Conservation (phyloP, 2,888 invertebrate species). For the Rotaria macrura region DNA sequence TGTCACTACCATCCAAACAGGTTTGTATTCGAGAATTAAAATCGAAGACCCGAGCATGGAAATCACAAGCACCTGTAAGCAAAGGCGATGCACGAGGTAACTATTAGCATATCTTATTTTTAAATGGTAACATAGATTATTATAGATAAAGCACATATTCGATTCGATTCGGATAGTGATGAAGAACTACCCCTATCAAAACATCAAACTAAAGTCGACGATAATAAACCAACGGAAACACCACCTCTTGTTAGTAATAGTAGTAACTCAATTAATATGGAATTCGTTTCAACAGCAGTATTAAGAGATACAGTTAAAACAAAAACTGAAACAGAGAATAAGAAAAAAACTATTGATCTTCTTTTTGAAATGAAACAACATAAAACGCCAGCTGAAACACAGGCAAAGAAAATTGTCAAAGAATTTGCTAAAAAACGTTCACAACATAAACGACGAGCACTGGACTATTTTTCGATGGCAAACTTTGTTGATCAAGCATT, state of each 20-base stretch:
- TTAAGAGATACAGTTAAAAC: background rate
- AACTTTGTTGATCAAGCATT: conserved; percentile 15
- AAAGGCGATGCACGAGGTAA: background rate
- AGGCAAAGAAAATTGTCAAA: background rate
- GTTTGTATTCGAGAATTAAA: background rate
- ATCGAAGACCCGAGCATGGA: background rate
- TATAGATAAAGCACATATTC: background rate
- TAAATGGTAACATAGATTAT: background rate
- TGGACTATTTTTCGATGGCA: background rate
- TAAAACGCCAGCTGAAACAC: background rate
- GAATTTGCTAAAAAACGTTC: background rate
- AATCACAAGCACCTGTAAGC: background rate
- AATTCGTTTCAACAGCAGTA: background rate
- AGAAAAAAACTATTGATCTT: background rate
- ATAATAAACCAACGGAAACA: background rate
- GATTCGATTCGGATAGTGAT: background rate
- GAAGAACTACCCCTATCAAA: background rate
- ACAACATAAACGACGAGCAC: background rate
- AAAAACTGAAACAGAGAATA: background rate
- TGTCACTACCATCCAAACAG: background rate
- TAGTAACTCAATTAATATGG: background rate
- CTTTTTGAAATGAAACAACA: background rate
- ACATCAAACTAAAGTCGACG: background rate
- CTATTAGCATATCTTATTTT: background rate
- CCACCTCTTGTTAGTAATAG: background rate